phyloP scores from a whole-genome alignment of 2,888 invertebrate genomes.

The Steromphala cineraria region DNA sequence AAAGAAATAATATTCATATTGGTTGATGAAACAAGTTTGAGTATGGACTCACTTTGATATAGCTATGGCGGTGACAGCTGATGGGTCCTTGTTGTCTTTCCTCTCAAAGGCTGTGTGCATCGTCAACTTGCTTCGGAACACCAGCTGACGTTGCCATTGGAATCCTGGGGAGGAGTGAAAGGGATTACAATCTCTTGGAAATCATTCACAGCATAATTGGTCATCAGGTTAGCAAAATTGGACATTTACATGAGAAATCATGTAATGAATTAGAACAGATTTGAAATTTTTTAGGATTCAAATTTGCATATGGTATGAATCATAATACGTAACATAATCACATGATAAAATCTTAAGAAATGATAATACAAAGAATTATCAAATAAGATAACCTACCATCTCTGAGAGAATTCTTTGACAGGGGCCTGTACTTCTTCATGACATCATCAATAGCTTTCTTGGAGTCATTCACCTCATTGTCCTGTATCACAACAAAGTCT shows the following conservation, averaged over 20 bases:
- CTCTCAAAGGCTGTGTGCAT: conserved; percentile 87
- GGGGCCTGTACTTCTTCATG: conserved; percentile 55
- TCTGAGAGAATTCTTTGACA: conserved; percentile 59
- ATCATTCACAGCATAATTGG: not conserved
- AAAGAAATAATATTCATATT: too few relatives aligned
- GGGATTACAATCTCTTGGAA: not conserved
- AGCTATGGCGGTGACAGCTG: conserved; percentile 94
- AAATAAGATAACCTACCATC: conserved; percentile 52
- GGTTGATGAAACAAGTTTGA: too few relatives aligned
- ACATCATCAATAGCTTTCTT: conserved; percentile 63
- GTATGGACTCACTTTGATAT: conserved; percentile 88
- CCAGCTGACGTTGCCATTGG: conserved; percentile 92
- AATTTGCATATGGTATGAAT: too few relatives aligned
- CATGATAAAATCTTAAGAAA: too few relatives aligned
- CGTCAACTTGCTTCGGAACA: conserved; percentile 94
- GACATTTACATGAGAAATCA: too few relatives aligned
- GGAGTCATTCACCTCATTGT: conserved; percentile 71
- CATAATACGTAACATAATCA: too few relatives aligned
- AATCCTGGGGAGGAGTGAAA: conserved; percentile 79
- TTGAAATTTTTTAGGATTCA: too few relatives aligned
- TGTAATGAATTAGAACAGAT: too few relatives aligned
- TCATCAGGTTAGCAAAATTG: too few relatives aligned
- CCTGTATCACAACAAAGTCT: conserved; percentile 87
- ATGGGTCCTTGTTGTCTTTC: conserved; percentile 97
- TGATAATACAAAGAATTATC: too few relatives aligned